Evolutionary conservation across 2,113 vertebrate species (phyloP), one percentile per base, ranked within the genome.

Genomic region (Rhinichthys klamathensis): DNA sequence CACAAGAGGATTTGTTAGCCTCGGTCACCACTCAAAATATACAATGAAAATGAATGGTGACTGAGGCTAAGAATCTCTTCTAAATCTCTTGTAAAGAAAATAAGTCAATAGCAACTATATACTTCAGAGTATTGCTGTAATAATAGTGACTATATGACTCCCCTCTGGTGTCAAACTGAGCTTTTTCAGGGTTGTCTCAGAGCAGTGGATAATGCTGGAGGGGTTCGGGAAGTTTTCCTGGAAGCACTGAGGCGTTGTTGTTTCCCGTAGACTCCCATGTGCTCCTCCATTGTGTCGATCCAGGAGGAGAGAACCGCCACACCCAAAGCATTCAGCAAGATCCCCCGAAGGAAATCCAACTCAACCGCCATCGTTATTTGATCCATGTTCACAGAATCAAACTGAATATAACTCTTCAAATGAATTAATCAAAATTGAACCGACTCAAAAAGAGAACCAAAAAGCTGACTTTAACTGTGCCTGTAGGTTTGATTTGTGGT

Each of bases 181-280:
- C 27, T 30, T 74, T 85, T 67, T 74, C 27, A 75, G 15, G 21
- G 21, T 12, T 35, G 23, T 86, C 25, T 81, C 51, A 63, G 73
- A 73, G 41, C 84, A 84, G 63, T 72, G 74, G 25, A 87, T 87
- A 9, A 70, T 46, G 54, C 75, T 51, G 49, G 74, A 84, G 32
- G 75, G 73, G n/a, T 72, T 60, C 0, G 56, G 30, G 23, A 65
- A 75, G 25, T 30, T 63, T 25, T 84, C 27, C 44, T 44, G 61
- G n/a, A 84, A 87, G 27, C n/a, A 56, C 27, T 7, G 56, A 35
- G 56, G 56, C 82, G 54, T 80, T 16, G 86, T 18, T 51, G 49
- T 44, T 69, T 30, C 9, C 16, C 12, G 27, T 41, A 41, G 8
- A 3, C 16, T 12, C 23, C 63, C 27, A 76, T 38, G 21, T 49